Conservation (phyloP, 1,140 invertebrate species). For the Akabosia matsudoensis region DNA sequence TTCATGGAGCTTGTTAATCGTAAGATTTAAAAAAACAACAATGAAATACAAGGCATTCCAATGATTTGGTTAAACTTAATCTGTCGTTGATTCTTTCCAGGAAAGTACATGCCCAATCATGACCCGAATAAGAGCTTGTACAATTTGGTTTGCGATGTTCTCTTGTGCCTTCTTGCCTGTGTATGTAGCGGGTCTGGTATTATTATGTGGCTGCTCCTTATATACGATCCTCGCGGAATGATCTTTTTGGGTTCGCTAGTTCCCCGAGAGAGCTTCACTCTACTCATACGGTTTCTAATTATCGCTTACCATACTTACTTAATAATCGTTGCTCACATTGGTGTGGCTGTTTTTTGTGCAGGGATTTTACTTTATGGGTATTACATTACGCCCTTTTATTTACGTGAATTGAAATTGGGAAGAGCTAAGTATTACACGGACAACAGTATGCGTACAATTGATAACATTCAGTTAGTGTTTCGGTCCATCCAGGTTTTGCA, state of each 20-base stretch:
- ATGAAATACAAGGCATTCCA: too few species aligned
- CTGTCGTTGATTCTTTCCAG: background rate
- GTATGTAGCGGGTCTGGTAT: background rate
- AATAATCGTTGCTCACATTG: background rate
- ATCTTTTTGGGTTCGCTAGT: background rate
- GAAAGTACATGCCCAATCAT: background rate
- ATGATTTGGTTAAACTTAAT: background rate
- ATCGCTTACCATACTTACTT: background rate
- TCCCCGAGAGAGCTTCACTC: background rate
- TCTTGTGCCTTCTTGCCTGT: background rate
- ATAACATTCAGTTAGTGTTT: background rate
- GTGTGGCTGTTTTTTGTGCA: background rate
- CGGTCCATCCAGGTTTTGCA: background rate
- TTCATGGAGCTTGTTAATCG: background rate
- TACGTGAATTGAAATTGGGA: background rate
- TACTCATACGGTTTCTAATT: background rate
- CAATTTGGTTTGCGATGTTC: background rate
- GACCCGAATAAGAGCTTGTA: background rate
- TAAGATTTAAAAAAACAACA: background rate
- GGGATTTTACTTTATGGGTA: background rate
- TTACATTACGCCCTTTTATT: background rate
- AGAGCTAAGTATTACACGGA: background rate
- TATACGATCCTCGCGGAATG: background rate
- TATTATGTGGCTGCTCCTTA: background rate
- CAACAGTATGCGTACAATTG: background rate